phyloP scores from a whole-genome alignment of 35 echinoderm and acorn worm genomes.

The Ophiothrix spiculata region DNA sequence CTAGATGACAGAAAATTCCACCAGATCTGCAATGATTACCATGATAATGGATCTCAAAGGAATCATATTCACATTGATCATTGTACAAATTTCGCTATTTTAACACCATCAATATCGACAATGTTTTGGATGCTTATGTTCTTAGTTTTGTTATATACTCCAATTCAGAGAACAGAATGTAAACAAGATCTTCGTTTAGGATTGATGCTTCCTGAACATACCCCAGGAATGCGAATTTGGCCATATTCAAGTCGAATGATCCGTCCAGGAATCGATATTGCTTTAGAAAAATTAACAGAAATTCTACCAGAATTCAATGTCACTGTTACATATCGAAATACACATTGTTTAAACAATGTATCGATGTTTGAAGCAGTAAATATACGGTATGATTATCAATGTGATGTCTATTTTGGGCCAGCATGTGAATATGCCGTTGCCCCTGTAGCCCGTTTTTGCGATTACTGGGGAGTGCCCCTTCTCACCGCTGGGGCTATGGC shows the following conservation, averaged over 20 bases:
- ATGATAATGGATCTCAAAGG: too few species aligned
- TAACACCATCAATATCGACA: too few species aligned
- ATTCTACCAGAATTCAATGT: conserved; percentile 23
- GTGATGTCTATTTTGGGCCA: conserved; percentile 58
- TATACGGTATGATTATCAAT: conserved; percentile 11
- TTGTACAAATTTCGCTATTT: too few species aligned
- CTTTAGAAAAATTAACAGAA: background rate
- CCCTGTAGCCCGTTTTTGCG: conserved; percentile 30
- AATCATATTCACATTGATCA: too few species aligned
- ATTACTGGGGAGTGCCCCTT: conserved; percentile 45
- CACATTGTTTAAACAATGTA: background rate
- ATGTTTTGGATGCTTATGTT: too few species aligned
- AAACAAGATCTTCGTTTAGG: background rate
- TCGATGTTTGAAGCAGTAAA: conserved; percentile 10
- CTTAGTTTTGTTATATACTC: too few species aligned
- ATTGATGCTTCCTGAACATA: background rate
- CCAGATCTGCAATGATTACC: too few species aligned
- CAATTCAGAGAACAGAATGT: too few species aligned
- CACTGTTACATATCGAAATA: background rate
- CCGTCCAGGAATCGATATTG: conserved; percentile 17
- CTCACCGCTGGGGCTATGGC: conserved; percentile 58
- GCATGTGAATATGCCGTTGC: conserved; percentile 51
- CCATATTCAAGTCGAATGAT: conserved; percentile 13
- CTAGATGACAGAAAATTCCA: too few species aligned
- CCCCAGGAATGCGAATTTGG: background rate